Base-by-base conservation (phyloP, 2,888 invertebrate genomes). In the Eurytoma californica region DNA sequence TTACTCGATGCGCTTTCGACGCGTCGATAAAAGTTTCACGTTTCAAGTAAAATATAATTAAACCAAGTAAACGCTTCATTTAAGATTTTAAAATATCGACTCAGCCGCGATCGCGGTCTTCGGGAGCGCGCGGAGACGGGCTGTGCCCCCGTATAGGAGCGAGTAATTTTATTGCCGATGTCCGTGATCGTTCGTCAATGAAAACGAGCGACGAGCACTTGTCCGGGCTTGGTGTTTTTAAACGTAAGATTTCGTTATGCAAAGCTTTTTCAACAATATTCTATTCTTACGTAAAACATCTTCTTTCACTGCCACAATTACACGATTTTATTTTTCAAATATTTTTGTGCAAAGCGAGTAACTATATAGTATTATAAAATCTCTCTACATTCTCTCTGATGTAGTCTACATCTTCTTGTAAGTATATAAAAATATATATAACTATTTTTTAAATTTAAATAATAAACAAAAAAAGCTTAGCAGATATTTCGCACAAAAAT, bases 291-390 rank as follows among this genome's bases (percentile, higher is more conserved):
- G 77, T 70, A 53, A 73, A 73, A 77, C 53, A 72, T 74, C 77
- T 77, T 79, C 77, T 79, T 82, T 79, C 79, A 79, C 81, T 82
- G 81, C 79, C 81, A 79, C 18, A 77, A 79, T 66, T 70, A 65
- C 18, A 55, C 61, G 79, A 60, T 77, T 72, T n/a, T 65, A 68
- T 79, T 69, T 12, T 63, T 69, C 74, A 24, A 55, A 70, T 81
- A 72, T 67, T 61, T 65, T 67, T 28, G 66, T 53, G 66, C 60
- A 77, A 77, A 74, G 61, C 53, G 30, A 51, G 60, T 4, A 39
- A 58, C 61, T 7, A 39, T 73, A 72, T 24, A 24, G 24, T 24
- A 24, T 24, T 24, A 63, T 39, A 7, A 16, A 65, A 72, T 63
- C 58, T 75, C 47, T 39, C 9, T 72, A 2, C 49, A 80, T 70